Evolutionary conservation across 2,113 vertebrate species (phyloP).

Genomic region (Ardeotis arabs): DNA sequence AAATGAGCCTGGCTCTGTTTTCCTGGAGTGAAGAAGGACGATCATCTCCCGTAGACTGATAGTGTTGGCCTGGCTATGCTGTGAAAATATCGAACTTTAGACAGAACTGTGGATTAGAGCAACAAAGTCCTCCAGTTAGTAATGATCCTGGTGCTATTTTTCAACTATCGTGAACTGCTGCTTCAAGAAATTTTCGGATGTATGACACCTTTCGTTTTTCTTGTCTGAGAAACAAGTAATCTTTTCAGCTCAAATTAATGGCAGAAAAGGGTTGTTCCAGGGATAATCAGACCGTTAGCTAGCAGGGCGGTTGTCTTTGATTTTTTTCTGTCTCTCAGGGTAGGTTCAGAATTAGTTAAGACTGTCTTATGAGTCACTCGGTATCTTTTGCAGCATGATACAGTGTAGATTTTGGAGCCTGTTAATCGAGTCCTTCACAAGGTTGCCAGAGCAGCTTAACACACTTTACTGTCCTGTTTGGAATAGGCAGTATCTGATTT

Average conservation of each 20-base stretch:
- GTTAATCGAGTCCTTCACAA: not conserved
- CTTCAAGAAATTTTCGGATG: not conserved
- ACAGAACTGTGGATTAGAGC: not conserved
- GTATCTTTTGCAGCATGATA: not conserved
- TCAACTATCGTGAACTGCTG: not conserved
- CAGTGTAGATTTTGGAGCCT: not conserved
- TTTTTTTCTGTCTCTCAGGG: not conserved
- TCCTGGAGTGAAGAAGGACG: not conserved
- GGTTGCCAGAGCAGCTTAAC: not conserved
- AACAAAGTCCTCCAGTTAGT: not conserved
- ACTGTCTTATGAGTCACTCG: not conserved
- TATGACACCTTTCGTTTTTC: not conserved
- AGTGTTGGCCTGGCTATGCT: not conserved
- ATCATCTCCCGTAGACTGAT: not conserved
- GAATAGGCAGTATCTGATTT: not conserved
- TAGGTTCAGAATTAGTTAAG: not conserved
- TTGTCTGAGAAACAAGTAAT: not conserved
- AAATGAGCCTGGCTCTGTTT: not conserved
- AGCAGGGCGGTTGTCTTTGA: not conserved
- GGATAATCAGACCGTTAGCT: not conserved
- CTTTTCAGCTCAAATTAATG: not conserved
- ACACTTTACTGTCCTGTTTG: not conserved
- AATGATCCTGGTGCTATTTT: not conserved
- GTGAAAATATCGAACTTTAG: not conserved
- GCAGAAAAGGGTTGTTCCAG: not conserved